Percentiles rank a stretch among this genome's conserved stretches.
These are phyloP conservation scores for Sebastes aleutianus DNA, from an alignment of 2,797 vertebrate genomes.

Conservation along the genomic window DNA sequence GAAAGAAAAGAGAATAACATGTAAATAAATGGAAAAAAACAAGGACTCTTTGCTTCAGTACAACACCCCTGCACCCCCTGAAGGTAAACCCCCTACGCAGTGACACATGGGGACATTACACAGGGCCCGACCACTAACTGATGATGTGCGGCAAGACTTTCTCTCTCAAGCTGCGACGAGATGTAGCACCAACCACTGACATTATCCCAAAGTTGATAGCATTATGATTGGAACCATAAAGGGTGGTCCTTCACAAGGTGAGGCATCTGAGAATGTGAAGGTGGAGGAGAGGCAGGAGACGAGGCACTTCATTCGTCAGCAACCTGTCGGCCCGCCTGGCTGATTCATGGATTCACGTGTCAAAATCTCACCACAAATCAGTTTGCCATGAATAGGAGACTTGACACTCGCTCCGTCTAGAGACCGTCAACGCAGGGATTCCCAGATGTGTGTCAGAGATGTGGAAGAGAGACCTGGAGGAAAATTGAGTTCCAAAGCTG, in stretches of 20 bases:
- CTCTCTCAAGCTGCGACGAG: constrained; percentile 26
- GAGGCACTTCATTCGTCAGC: constrained; percentile 69
- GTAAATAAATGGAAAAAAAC: background rate
- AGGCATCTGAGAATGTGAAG: constrained; percentile 38
- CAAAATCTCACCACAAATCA: constrained; percentile 70
- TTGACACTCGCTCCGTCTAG: constrained; percentile 44
- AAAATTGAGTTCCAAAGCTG: constrained; percentile 25
- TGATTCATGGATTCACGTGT: constrained; percentile 68
- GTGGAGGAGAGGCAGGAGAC: constrained; percentile 28
- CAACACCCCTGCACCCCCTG: background rate
- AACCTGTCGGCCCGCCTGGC: constrained; percentile 36
- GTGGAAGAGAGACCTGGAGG: background rate
- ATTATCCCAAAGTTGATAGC: constrained; percentile 44
- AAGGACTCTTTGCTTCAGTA: background rate
- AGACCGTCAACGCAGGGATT: constrained; percentile 24
- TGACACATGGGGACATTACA: constrained; percentile 38
- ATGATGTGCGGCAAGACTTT: constrained; percentile 34
- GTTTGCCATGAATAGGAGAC: constrained; percentile 43
- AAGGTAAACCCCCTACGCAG: background rate
- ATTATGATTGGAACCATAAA: constrained; percentile 66
- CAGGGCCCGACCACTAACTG: constrained; percentile 17
- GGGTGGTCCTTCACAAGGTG: constrained; percentile 41
- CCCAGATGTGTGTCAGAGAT: constrained; percentile 27
- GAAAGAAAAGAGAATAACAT: background rate
- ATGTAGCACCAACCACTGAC: constrained; percentile 26